Conservation (phyloP, 2,888 invertebrate species). For the Acleris emargana region DNA sequence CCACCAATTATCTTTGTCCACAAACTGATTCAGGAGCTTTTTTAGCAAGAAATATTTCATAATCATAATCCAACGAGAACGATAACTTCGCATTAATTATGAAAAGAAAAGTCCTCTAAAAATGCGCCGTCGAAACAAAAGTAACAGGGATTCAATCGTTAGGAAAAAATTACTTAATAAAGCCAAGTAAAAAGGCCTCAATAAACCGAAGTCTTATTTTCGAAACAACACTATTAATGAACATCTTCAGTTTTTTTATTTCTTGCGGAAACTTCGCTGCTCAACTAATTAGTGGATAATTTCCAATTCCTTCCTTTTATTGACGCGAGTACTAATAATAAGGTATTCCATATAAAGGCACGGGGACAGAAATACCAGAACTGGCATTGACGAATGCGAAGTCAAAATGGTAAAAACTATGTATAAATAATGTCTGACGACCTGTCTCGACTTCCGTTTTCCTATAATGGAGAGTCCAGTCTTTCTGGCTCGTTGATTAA, state of each 20-base stretch:
- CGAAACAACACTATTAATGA: not conserved
- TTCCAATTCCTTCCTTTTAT: not conserved
- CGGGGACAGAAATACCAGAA: conserved; percentile 3
- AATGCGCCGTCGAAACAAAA: conserved; percentile 5
- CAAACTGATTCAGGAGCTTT: not conserved
- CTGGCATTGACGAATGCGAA: conserved; percentile 17
- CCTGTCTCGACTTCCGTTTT: conserved; percentile 22
- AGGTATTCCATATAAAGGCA: conserved; percentile 14
- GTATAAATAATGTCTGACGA: conserved; percentile 15
- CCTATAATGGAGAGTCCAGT: conserved; percentile 33
- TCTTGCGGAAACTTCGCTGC: not conserved
- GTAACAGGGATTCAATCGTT: not conserved
- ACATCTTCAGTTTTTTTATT: not conserved
- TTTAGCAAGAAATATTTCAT: conserved; percentile 4
- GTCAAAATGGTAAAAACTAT: conserved; percentile 26
- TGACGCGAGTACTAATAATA: conserved; percentile 9
- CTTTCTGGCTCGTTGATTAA: conserved; percentile 28
- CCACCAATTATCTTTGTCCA: conserved; percentile 3
- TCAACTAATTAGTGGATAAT: not conserved
- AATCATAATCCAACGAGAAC: conserved; percentile 13
- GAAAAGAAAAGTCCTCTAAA: conserved; percentile 2
- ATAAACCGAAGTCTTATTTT: not conserved
- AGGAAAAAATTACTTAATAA: not conserved
- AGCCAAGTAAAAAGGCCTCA: not conserved
- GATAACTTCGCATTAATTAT: conserved; percentile 15